Evolutionary conservation across 2,113 vertebrate genomes (phyloP).

Genomic region (Delphinus delphis): DNA sequence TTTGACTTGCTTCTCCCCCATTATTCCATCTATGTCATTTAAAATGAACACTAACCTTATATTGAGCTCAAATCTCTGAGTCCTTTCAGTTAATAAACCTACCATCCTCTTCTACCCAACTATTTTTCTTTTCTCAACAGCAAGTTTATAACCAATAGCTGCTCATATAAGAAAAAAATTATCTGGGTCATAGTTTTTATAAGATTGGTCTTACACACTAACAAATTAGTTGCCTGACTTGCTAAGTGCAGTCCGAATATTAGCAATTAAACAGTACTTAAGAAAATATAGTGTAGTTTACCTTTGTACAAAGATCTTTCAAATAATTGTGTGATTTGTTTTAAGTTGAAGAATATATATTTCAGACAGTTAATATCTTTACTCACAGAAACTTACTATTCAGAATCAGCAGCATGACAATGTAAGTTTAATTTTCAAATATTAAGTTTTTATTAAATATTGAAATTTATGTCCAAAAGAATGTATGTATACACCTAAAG

Average conservation of each 20-base stretch:
- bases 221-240: neutral
- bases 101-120: neutral
- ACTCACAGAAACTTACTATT: neutral
- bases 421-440: neutral
- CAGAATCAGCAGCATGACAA: neutral
- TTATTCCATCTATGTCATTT: neutral
- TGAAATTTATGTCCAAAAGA: neutral
- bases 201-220: neutral
- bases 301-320: neutral
- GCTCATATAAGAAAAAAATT: neutral
- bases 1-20: neutral
- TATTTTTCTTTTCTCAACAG: neutral
- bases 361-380: neutral
- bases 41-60: neutral
- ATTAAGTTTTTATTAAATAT: neutral
- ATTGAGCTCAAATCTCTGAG: neutral
- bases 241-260: neutral
- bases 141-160: neutral
- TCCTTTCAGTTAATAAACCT: neutral
- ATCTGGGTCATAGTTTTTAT: neutral
- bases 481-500: neutral
- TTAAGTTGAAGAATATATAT: neutral
- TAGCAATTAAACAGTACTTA: neutral
- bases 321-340: neutral
- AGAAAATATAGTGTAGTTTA: neutral